These are phyloP conservation scores for Odontophorus gujanensis DNA, from an alignment of 2,113 vertebrate species.

Conservation along the genomic window DNA sequence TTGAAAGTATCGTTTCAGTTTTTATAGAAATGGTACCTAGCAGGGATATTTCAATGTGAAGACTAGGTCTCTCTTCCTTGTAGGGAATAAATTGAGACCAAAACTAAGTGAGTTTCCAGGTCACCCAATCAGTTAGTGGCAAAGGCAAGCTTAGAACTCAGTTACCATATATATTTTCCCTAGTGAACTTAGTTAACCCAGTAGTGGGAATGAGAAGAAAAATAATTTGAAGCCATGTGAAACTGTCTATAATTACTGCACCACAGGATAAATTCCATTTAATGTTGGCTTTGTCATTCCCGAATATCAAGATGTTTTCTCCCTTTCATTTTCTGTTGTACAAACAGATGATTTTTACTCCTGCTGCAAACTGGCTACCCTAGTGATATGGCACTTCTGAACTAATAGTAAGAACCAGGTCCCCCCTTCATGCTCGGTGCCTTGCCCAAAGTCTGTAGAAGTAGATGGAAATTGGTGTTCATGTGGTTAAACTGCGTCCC, in stretches of 20 bases:
- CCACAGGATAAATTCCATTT: slow-evolving; percentile 21
- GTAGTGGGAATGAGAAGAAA: slow-evolving; percentile 14
- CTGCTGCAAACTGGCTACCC: neutral
- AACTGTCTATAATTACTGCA: neutral
- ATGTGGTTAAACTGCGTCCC: neutral
- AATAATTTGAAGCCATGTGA: slow-evolving; percentile 32
- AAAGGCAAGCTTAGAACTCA: slow-evolving; percentile 6
- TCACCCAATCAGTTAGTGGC: slow-evolving; percentile 32
- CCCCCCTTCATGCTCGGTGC: neutral
- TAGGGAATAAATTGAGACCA: slow-evolving; percentile 22
- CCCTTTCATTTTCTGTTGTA: neutral
- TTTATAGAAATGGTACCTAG: slow-evolving; percentile 25
- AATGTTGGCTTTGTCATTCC: slow-evolving; percentile 25
- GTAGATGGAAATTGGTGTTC: neutral
- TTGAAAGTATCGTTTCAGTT: slow-evolving; percentile 34
- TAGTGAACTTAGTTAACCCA: slow-evolving; percentile 42
- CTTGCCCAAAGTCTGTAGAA: neutral
- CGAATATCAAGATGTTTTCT: neutral
- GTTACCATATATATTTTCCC: neutral
- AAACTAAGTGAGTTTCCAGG: slow-evolving; percentile 44
- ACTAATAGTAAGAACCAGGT: neutral
- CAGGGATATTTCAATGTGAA: slow-evolving; percentile 20
- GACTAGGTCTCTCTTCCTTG: slow-evolving; percentile 43
- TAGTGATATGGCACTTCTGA: neutral
- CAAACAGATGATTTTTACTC: slow-evolving; percentile 1